phyloP scores from a whole-genome alignment of 1,140 invertebrate genomes.

The Agrilus planipennis region DNA sequence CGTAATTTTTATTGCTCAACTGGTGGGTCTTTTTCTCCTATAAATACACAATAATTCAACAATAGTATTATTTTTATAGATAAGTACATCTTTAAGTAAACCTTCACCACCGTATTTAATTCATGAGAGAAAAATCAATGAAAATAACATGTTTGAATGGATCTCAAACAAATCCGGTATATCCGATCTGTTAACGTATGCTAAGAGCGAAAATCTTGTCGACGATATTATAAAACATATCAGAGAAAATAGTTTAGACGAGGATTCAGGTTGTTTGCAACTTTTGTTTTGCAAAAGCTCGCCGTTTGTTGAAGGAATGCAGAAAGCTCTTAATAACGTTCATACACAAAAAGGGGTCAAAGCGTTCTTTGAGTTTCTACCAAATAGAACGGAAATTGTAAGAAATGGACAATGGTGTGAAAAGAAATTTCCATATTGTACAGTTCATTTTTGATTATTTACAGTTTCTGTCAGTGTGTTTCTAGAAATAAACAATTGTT shows the following conservation, averaged over 20 bases:
- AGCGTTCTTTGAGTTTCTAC: conserved; percentile 47
- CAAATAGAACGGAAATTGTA: conserved; percentile 48
- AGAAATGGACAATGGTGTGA: conserved; percentile 53
- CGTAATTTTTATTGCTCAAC: conserved; percentile 69
- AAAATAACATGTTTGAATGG: conserved; percentile 38
- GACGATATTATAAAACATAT: conserved; percentile 48
- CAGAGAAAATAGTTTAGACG: conserved; percentile 37
- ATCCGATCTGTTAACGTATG: conserved; percentile 40
- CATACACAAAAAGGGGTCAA: conserved; percentile 25
- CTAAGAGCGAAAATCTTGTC: conserved; percentile 47
- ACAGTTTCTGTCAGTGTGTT: not conserved
- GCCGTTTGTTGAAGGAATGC: conserved; percentile 62
- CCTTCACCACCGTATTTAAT: conserved; percentile 20
- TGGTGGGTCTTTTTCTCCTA: conserved; percentile 43
- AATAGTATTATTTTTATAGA: conserved; percentile 30
- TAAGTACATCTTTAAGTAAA: conserved; percentile 36
- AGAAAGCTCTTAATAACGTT: conserved; percentile 42
- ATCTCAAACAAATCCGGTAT: conserved; percentile 38
- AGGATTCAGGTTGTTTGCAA: conserved; percentile 55
- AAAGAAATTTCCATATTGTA: conserved; percentile 38
- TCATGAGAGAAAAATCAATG: conserved; percentile 21
- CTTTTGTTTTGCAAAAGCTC: conserved; percentile 64
- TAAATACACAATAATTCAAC: not conserved
- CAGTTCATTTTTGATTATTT: not conserved
- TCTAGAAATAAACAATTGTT: no score